These are phyloP conservation scores for Timema cristinae DNA, from an alignment of 2,888 invertebrate species.

Conservation along the genomic window DNA sequence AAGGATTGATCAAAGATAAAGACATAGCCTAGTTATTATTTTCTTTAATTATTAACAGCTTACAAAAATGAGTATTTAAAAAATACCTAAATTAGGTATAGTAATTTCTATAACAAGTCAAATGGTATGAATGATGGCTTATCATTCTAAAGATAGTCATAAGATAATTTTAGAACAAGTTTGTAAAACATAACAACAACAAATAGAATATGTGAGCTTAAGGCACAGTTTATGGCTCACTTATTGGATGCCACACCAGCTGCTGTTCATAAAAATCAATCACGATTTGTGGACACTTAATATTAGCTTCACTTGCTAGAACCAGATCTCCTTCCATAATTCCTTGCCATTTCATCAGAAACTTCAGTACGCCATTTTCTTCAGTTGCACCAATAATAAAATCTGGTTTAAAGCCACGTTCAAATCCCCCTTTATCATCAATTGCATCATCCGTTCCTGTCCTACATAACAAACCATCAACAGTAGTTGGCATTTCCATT, in stretches of 20 bases:
- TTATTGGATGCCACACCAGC: neutral
- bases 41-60: too few relatives aligned
- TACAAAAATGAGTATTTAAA: too few relatives aligned
- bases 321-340: neutral
- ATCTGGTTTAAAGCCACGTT: constrained; percentile 12
- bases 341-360: constrained; percentile 1
- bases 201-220: neutral
- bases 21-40: too few relatives aligned
- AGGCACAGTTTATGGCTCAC: neutral
- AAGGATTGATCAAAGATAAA: too few relatives aligned
- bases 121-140: too few relatives aligned
- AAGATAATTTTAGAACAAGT: neutral
- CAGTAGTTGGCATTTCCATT: too few relatives aligned
- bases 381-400: constrained; percentile 9
- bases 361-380: neutral
- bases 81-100: too few relatives aligned
- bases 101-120: too few relatives aligned
- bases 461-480: too few relatives aligned
- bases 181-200: neutral
- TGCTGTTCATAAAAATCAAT: constrained; percentile 4
- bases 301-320: constrained; percentile 3
- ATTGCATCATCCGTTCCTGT: neutral
- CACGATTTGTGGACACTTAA: constrained; percentile 10
- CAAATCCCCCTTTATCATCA: neutral
- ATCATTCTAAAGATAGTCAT: neutral